Conservation (phyloP, 2,113 vertebrate genomes). For the Murina feae region DNA sequence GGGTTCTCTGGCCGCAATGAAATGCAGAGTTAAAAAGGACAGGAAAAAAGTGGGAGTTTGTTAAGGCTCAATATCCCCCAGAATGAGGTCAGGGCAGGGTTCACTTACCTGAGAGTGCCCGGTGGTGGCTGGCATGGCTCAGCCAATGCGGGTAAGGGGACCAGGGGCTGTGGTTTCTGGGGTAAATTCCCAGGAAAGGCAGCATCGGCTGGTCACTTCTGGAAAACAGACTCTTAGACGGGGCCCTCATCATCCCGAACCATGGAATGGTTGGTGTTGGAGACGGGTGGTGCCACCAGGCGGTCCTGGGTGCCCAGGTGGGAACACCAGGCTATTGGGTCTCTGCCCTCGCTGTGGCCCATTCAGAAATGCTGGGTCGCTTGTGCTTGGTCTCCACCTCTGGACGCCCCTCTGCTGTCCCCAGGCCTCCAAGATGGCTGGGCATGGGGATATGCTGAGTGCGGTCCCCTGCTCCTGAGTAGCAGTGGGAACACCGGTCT, state of each 20-base stretch:
- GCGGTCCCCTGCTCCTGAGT: too few relatives aligned
- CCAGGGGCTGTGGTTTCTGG: conserved; percentile 27
- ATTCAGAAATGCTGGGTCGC: neutral
- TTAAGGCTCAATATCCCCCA: neutral
- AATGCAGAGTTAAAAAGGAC: neutral
- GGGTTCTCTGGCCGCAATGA: neutral
- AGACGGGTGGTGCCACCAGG: neutral
- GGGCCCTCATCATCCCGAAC: neutral
- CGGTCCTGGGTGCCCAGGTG: neutral
- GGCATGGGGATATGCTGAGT: neutral
- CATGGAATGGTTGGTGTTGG: neutral
- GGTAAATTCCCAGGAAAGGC: conserved; percentile 51
- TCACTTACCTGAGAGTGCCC: rapidly evolving
- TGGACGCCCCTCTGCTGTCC: neutral
- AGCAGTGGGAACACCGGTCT: neutral
- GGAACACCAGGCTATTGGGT: neutral
- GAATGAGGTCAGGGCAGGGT: rapidly evolving
- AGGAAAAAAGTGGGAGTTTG: neutral
- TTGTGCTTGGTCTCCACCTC: neutral
- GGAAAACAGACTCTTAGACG: neutral
- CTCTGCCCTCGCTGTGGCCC: neutral
- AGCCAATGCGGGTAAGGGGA: neutral
- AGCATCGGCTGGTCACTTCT: neutral
- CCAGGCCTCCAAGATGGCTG: neutral
- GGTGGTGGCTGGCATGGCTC: neutral